A percentile compares a stretch with the other conserved stretches of the same genome.
phyloP scores from a whole-genome alignment of 2,888 invertebrate genomes.

The Ditula angustiorana region DNA sequence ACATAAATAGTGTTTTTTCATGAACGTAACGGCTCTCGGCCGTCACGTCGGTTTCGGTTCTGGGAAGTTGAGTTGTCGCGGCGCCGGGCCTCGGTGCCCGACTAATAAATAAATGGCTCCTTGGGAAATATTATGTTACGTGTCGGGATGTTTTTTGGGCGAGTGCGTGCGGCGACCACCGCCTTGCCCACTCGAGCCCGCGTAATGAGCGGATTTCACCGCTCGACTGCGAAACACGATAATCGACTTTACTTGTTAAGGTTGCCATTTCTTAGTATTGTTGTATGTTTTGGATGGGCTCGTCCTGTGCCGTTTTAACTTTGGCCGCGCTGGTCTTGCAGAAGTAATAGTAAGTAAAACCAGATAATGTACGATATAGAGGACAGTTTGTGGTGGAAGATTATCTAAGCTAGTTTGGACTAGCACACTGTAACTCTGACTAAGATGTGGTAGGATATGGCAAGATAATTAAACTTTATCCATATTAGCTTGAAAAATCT shows the following conservation, averaged over 20 bases:
- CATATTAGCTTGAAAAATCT: too few relatives aligned
- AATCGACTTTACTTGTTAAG: conserved; percentile 40
- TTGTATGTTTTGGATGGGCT: not conserved
- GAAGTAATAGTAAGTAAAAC: not conserved
- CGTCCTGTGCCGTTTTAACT: not conserved
- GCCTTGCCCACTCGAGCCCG: conserved; percentile 69
- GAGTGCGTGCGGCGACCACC: conserved; percentile 66
- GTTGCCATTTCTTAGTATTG: conserved; percentile 7
- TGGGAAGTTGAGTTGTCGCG: conserved; percentile 80
- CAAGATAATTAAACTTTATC: too few relatives aligned
- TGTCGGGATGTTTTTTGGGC: conserved; percentile 75
- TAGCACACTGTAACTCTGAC: too few relatives aligned
- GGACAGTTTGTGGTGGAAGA: not conserved
- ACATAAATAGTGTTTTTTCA: conserved; percentile 84
- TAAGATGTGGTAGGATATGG: too few relatives aligned
- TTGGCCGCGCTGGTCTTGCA: not conserved
- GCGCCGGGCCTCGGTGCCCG: conserved; percentile 71
- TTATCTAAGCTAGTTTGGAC: too few relatives aligned
- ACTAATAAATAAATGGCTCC: conserved; percentile 83
- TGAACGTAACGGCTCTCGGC: conserved; percentile 79
- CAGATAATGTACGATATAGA: too few relatives aligned
- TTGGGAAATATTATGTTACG: conserved; percentile 85
- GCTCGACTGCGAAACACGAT: conserved; percentile 56
- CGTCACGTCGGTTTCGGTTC: conserved; percentile 76
- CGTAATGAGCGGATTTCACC: conserved; percentile 65